phyloP scores from a whole-genome alignment of 2,797 vertebrate genomes.

The Pipistrellus pipistrellus region DNA sequence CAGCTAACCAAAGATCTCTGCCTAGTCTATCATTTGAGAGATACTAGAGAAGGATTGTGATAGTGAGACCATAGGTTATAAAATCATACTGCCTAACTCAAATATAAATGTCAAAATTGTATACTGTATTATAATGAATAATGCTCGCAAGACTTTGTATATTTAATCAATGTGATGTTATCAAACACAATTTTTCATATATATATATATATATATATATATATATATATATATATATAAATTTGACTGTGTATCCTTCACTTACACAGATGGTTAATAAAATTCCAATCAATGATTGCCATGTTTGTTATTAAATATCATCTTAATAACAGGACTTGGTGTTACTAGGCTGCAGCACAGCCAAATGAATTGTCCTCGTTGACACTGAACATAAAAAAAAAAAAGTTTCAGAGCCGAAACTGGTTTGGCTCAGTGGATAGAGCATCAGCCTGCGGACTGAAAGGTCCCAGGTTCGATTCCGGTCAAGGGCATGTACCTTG shows the following conservation, averaged over 20 bases:
- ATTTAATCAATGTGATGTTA: constrained; percentile 39
- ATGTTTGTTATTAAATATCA: constrained; percentile 45
- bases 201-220: constrained; percentile 7
- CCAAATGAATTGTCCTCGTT: background rate
- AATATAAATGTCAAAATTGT: constrained; percentile 12
- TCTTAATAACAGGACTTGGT: constrained; percentile 31
- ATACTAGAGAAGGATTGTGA: background rate
- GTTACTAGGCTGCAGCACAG: constrained; percentile 7
- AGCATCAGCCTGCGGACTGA: no score
- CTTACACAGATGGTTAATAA: background rate
- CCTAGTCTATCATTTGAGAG: constrained; percentile 9
- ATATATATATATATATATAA: background rate
- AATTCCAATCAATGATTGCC: background rate
- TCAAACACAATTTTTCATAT: background rate
- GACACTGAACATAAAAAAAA: constrained; percentile 39
- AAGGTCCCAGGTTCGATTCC: no score
- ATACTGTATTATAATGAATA: constrained; percentile 23
- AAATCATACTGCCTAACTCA: constrained; percentile 37
- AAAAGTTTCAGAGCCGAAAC: background rate
- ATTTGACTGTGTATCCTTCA: background rate
- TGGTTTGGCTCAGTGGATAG: no score
- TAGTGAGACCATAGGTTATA: background rate
- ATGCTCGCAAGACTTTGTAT: background rate
- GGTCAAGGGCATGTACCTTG: no score
- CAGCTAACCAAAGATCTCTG: background rate